Conservation (phyloP, 1,140 invertebrate species). For the Aphidius ervi region DNA sequence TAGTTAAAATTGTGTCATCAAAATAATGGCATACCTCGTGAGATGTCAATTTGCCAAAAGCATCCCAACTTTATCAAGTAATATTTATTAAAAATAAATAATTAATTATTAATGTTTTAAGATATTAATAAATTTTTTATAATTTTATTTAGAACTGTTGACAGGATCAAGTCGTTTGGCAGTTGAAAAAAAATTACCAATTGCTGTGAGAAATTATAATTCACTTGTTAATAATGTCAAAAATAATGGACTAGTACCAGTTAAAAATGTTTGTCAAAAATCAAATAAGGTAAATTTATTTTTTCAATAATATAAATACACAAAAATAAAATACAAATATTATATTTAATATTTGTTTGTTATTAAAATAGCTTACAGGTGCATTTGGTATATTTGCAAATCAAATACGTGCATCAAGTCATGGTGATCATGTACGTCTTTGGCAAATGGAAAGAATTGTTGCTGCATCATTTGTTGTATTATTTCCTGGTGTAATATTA, state of each 20-base stretch:
- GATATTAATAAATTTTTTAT: too few relatives aligned
- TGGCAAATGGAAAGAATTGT: constrained; percentile 69
- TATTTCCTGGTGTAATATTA: constrained; percentile 63
- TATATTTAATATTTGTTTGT: neutral
- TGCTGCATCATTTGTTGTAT: constrained; percentile 56
- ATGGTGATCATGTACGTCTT: constrained; percentile 55
- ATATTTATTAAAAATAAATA: neutral
- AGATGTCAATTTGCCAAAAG: constrained; percentile 15
- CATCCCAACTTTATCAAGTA: constrained; percentile 12
- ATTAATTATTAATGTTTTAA: too few relatives aligned
- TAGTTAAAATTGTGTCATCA: neutral
- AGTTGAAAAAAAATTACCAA: neutral
- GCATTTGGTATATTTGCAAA: constrained; percentile 15
- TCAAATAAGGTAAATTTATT: constrained; percentile 1
- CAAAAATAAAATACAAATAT: neutral
- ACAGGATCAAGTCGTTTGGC: too few relatives aligned
- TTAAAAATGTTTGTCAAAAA: neutral
- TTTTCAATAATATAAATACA: neutral
- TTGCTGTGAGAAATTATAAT: neutral
- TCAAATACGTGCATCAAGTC: constrained; percentile 35
- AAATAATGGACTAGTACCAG: neutral
- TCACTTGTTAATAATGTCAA: constrained; percentile 6
- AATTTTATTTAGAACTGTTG: too few relatives aligned
- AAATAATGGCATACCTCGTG: constrained; percentile 15
- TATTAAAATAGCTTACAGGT: constrained; percentile 15